Evolutionary conservation across 2,113 vertebrate species (phyloP), one percentile per base, ranked within the genome.

Genomic region (Cheilinus undulatus): DNA sequence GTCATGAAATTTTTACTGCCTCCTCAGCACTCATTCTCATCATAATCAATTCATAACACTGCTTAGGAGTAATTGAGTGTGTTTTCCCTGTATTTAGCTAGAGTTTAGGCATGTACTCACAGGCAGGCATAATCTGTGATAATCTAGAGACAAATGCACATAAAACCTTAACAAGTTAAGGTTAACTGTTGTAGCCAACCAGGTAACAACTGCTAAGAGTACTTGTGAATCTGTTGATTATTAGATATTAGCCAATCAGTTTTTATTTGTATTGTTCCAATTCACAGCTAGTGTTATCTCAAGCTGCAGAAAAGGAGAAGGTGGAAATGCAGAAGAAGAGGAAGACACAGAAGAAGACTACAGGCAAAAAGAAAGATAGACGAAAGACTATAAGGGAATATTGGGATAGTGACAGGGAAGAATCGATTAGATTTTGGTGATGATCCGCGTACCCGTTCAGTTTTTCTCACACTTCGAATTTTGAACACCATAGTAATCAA

Each of bases 1-100:
- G 81, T 85, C 80, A 82, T 88, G 79, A 91, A 80, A 80, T 76
- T 67, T 74, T 72, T 52, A 69, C 67, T 85, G 78, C 78, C 27
- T 64, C 56, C 71, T 89, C 88, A 89, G 89, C 90, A 89, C 56
- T 88, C 74, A 65, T 83, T 75, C 53, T 70, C 36, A 68, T 84
- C 57, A 76, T 78, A 78, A 89, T 90, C 90, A 90, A 83, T 92
- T 77, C 52, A 75, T 68, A 87, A 69, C 54, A 20, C 83, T 84
- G 76, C 84, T 77, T 75, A 74, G 53, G 43, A 82, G 62, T 85
- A 89, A 82, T 82, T 88, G 70, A 82, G 68, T 82, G 57, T 61
- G 57, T 72, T 68, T 51, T 60, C 3, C 60, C 67, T 42, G 80
- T 40, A 57, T 77, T 65, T 59, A 66, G 57, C 65, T 58, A 12